phyloP scores from a whole-genome alignment of 2,113 vertebrate species.

The Orthonyx spaldingii region DNA sequence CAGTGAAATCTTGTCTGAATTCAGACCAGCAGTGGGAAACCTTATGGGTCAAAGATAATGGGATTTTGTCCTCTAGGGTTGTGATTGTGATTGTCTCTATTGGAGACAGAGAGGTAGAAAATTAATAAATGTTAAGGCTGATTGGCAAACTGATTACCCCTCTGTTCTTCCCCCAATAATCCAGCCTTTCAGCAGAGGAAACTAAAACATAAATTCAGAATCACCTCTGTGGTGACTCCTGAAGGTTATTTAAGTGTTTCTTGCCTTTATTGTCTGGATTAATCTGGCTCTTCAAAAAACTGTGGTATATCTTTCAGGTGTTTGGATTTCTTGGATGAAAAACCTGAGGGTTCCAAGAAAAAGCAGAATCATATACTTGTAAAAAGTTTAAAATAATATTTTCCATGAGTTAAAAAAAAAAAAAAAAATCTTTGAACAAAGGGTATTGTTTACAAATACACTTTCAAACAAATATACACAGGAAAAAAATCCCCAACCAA shows the following conservation, averaged over 20 bases:
- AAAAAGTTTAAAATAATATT: not conserved
- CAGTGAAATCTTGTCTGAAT: not conserved
- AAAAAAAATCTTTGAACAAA: not conserved
- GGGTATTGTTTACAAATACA: not conserved
- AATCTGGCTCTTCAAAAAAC: not conserved
- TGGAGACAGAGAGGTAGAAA: not conserved
- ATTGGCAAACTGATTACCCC: not conserved
- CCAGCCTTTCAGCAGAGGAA: not conserved
- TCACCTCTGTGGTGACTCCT: not conserved
- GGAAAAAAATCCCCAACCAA: not conserved
- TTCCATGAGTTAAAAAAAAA: not conserved
- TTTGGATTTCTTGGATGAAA: not conserved
- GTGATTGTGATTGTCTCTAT: not conserved
- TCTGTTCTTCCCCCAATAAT: accelerated
- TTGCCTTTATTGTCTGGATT: not conserved
- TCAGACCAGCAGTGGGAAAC: not conserved
- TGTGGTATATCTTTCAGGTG: not conserved
- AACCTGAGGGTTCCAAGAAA: not conserved
- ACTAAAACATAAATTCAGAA: not conserved
- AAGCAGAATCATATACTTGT: not conserved
- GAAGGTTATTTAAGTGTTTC: not conserved
- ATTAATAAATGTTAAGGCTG: not conserved
- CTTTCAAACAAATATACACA: not conserved
- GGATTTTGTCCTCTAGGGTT: not conserved
- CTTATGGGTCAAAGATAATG: not conserved